These are phyloP conservation scores for Lycaena phlaeas DNA, from an alignment of 2,888 invertebrate species.

Conservation along the genomic window DNA sequence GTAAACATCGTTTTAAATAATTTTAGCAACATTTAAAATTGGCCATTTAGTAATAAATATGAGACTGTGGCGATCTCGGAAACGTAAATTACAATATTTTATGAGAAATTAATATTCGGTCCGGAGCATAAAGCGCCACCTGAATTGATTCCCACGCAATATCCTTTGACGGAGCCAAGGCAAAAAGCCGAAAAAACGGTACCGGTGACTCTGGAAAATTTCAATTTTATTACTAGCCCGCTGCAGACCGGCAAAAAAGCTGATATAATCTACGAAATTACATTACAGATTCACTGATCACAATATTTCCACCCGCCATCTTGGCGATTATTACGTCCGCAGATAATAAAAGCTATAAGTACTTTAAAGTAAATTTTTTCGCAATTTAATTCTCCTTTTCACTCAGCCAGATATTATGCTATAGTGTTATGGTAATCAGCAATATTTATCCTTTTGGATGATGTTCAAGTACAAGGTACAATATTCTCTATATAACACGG, in stretches of 20 bases:
- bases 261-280: conserved; percentile 16
- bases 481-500: too few relatives aligned
- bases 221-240: conserved; percentile 52
- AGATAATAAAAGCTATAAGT: not conserved
- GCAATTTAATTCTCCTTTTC: too few relatives aligned
- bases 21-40: too few relatives aligned
- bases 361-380: too few relatives aligned
- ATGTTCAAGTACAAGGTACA: too few relatives aligned
- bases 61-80: too few relatives aligned
- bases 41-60: too few relatives aligned
- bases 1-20: too few relatives aligned
- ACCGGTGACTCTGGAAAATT: conserved; percentile 45
- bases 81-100: conserved; percentile 20
- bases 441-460: too few relatives aligned
- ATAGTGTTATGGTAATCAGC: too few relatives aligned
- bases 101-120: conserved; percentile 50
- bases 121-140: conserved; percentile 42
- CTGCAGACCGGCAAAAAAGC: conserved; percentile 22
- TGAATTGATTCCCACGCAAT: conserved; percentile 67
- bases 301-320: not conserved
- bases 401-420: too few relatives aligned
- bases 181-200: conserved; percentile 59
- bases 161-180: conserved; percentile 53
- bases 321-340: conserved; percentile 1
- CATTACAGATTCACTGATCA: conserved; percentile 14